Evolutionary conservation across 1,140 invertebrate genomes (phyloP), one percentile per base, ranked within the genome.

Genomic region (Portunus trituberculatus): DNA sequence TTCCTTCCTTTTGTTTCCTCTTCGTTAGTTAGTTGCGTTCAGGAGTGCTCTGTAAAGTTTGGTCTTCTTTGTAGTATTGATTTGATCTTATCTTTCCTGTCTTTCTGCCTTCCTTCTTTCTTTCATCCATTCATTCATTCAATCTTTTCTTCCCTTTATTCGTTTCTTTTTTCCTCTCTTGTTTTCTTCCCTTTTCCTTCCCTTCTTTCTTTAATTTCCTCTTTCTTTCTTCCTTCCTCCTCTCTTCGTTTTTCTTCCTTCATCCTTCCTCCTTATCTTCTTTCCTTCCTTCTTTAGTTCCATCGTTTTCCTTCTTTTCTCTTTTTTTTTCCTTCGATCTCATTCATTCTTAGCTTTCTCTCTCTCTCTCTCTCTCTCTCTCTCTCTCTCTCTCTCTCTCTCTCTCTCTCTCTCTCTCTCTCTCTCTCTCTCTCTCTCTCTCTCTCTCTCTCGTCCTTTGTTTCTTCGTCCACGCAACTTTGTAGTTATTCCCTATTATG

Each of bases 371-470:
- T 76, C 67, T 76, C 67, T n/a, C 67, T n/a, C 67, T 76, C n/a
- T n/a, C 25, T n/a, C 25, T n/a, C 20, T n/a, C 25, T 76, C n/a
- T 76, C 67, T 76, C 67, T 76, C 67, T n/a, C 67, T 76, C n/a
- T n/a, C 67, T n/a, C 67, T n/a, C n/a, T 25, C 67, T n/a, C 67
- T n/a, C 67, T 76, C 67, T 76, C 67, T 76, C 67, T 76, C 67
- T n/a, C 20, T 16, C 20, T 59, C 52, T 20, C 52, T 20, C 10
- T 20, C 52, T 59, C 12, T 20, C 52, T 20, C 52, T 59, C 20
- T 59, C 52, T 59, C 52, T 59, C 52, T 20, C 52, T 20, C 20
- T 59, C 52, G 12, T 59, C 20, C 10, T 20, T 20, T 59, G 52
- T 20, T 20, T 10, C 8, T 59, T 20, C 0, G 12, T 59, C 52